Evolutionary conservation across 2,113 vertebrate species (phyloP), one percentile per base, ranked within the genome.

Genomic region (Lepisosteus osseus): DNA sequence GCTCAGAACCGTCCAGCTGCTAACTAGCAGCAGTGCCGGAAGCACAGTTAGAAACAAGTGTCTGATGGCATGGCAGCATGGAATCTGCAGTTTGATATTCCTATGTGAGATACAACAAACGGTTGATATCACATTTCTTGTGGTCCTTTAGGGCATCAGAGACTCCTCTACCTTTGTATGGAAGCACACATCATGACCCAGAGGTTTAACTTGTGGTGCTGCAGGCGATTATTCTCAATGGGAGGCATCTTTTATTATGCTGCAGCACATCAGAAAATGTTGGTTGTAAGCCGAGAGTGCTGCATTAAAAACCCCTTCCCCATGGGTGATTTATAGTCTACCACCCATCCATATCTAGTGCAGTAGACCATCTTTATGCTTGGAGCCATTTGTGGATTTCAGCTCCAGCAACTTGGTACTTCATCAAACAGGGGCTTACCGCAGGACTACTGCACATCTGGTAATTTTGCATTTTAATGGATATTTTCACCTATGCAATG

Each of bases 221-320:
- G 59, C 72, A 73, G 76, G 68, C 76, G 82, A 83, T 83, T 69
- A 78, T 88, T 90, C 88, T 90, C 89, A 80, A 75, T 44, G 84
- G 87, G 89, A 87, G 82, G 86, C 90, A 92, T 92, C 88, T 92
- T 92, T 92, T 92, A 91, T 88, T 87, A 89, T 86, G 88, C 85
- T 83, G 86, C 89, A 89, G 89, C 41, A 40, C 56, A 11, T 71
- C 88, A 90, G 88, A 89, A 91, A 89, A 93, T 90, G 86, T 89
- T 90, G 89, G 90, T 83, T 88, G 87, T 79, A 82, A 89, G 87
- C 84, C 79, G 85, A 83, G 90, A 91, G 80, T 77, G 88, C 88
- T 89, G 88, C 88, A 90, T 92, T 91, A 92, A 92, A 92, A 92
- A 93, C 85, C 88, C 91, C 91, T 92, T 91, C 90, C 89, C 88